Evolutionary conservation across 1,140 invertebrate genomes (phyloP), one percentile per base, ranked within the genome.

Genomic region (Drosophila auraria): DNA sequence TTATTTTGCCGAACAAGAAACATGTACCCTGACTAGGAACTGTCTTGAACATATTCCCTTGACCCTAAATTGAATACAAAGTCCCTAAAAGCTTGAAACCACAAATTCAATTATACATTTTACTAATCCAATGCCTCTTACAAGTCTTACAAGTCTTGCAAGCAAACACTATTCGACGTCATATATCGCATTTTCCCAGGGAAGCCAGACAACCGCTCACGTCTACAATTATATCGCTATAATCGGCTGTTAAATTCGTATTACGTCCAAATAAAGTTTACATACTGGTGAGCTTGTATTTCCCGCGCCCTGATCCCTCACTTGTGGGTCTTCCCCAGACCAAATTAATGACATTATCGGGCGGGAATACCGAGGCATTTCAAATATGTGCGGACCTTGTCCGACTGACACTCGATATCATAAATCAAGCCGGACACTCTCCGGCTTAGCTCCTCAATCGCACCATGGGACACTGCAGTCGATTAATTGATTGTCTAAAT

Each of bases 401-500:
- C 33, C 53, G 45, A 20, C 63, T 44, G 83, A 66, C 81, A 89
- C 69, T 74, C 82, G 63, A 90, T 90, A 78, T 68, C 82, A 86
- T 90, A 90, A 90, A 90, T 90, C 86, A 90, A 90, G 72, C 72
- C 80, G 76, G 56, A 80, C 75, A 72, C 79, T 79, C 72, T 54
- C 65, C 47, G 66, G 54, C 76, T 69, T 71, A 80, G 56, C 70
- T 75, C 23, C 38, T 59, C 61, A 60, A 64, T 75, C 12, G 53
- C 66, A 50, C 44, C 73, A 78, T 71, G 54, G 54, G 73, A 64
- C 74, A 75, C 45, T 79, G 78, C 82, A 90, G 86, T 86, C 87
- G 86, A 91, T 90, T 90, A 90, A 90, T 90, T 90, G 86, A 90
- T 90, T 90, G 86, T 90, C 86, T 90, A 90, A 90, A 90, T 91